Base-by-base conservation (phyloP, 2,113 vertebrate genomes). In the Callocephalon fimbriatum region DNA sequence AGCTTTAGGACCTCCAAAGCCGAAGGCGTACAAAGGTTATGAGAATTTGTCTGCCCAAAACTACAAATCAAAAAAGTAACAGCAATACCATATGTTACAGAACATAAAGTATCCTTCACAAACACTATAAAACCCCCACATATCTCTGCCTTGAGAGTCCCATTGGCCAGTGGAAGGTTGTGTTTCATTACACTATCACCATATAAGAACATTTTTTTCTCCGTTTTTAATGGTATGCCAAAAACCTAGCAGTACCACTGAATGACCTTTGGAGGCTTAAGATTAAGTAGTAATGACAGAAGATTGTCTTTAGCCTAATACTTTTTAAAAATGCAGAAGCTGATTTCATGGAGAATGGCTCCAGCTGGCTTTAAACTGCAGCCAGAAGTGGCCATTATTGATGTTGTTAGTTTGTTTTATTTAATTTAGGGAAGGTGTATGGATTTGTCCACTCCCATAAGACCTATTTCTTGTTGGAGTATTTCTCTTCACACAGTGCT, bases 1-100 rank as follows among this genome's bases (percentile, higher is more conserved):
- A 95, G 93, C 85, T 90, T 89, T 97, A 89, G 97, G 98, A 98
- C 98, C 98, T 98, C 98, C 98, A 97, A 93, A 97, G 97, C 98
- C 93, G 97, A 98, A 98, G 97, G 98, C 96, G 29, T 96, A 97
- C 97, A 98, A 97, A 98, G 98, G 98, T 99, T 98, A 98, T 97
- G 95, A 96, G 98, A 98, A 99, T 98, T 98, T 98, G 92, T 97
- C 97, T 97, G 95, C 96, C 88, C 98, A 98, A 98, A 98, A 98
- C 98, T 98, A 98, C 98, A 98, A 98, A 98, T 98, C 98, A 98
- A 97, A 96, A 96, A 89, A 97, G 93, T 98, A 98, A 98, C 98
- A 98, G 97, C 97, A 97, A 98, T 98, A 97, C 98, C 98, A 98
- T 98, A 98, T 99, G 98, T 97, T 98, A 97, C 97, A 98, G 95